Percentiles rank a stretch among this genome's conserved stretches.
phyloP scores from a whole-genome alignment of 2,888 invertebrate species.

The Blastobasis adustella region DNA sequence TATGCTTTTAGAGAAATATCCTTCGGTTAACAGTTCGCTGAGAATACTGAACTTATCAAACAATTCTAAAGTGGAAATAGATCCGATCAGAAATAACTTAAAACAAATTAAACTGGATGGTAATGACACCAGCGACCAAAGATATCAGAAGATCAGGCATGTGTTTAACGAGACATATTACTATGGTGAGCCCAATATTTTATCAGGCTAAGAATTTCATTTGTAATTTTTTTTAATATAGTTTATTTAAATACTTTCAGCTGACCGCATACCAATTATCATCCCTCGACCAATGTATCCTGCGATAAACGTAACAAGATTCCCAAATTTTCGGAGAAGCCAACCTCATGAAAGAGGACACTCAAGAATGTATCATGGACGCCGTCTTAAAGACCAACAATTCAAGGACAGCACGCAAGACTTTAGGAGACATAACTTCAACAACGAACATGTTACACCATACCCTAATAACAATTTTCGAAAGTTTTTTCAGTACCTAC shows the following conservation, averaged over 20 bases:
- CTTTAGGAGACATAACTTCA: constrained; percentile 29
- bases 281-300: constrained; percentile 17
- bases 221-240: no score
- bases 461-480: constrained; percentile 22
- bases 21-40: constrained; percentile 40
- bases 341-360: constrained; percentile 41
- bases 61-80: constrained; percentile 38
- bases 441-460: constrained; percentile 18
- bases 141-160: constrained; percentile 43
- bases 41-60: constrained; percentile 47
- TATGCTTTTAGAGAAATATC: not conserved
- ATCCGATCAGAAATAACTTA: constrained; percentile 38
- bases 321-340: constrained; percentile 22
- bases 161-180: constrained; percentile 27
- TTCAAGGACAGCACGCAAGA: constrained; percentile 20
- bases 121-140: constrained; percentile 22
- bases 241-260: constrained; percentile 22
- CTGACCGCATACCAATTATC: constrained; percentile 25
- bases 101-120: constrained; percentile 27
- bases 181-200: constrained; percentile 24
- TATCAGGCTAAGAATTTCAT: no score
- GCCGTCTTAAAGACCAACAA: constrained; percentile 21
- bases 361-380: constrained; percentile 40
- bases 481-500: constrained; percentile 21
- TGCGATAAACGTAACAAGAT: constrained; percentile 23